These are phyloP conservation scores for Darevskia mixta DNA, from an alignment of 2,797 vertebrate species.

Conservation along the genomic window DNA sequence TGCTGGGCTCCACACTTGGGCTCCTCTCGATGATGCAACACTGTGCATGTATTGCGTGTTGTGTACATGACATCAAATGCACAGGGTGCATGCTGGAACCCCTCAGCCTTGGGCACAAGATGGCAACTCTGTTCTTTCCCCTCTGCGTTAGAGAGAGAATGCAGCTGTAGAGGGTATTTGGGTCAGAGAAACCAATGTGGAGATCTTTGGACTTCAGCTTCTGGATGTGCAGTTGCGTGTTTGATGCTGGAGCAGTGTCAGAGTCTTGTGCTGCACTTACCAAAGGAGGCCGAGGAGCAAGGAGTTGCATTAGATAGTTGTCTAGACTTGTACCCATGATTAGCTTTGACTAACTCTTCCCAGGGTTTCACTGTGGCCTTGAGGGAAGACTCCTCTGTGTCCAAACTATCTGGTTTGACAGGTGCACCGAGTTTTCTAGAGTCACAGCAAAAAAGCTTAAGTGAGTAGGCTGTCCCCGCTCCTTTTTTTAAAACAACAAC, in stretches of 20 bases:
- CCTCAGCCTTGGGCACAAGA: too few relatives aligned
- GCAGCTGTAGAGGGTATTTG: not conserved
- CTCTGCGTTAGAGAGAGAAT: not conserved
- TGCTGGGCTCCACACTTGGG: too few relatives aligned
- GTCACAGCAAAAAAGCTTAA: not conserved
- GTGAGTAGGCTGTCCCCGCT: not conserved
- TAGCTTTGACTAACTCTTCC: constrained; percentile 45
- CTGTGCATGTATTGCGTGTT: too few relatives aligned
- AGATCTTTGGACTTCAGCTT: not conserved
- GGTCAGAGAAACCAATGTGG: not conserved
- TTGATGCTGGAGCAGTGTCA: not conserved
- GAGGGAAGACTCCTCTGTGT: not conserved
- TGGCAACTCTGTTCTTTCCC: not conserved
- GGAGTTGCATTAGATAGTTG: not conserved
- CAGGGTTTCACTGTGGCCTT: constrained; percentile 35
- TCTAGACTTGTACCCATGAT: constrained; percentile 25
- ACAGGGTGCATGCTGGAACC: not conserved
- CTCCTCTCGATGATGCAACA: too few relatives aligned
- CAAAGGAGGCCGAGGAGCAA: not conserved
- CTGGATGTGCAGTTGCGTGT: not conserved
- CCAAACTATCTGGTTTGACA: not conserved
- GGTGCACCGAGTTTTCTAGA: constrained; percentile 13
- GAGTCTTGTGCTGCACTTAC: not conserved
- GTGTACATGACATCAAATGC: not conserved
- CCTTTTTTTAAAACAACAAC: not conserved